These are phyloP conservation scores for Cydia strobilella DNA, from an alignment of 1,140 invertebrate species.

Conservation along the genomic window DNA sequence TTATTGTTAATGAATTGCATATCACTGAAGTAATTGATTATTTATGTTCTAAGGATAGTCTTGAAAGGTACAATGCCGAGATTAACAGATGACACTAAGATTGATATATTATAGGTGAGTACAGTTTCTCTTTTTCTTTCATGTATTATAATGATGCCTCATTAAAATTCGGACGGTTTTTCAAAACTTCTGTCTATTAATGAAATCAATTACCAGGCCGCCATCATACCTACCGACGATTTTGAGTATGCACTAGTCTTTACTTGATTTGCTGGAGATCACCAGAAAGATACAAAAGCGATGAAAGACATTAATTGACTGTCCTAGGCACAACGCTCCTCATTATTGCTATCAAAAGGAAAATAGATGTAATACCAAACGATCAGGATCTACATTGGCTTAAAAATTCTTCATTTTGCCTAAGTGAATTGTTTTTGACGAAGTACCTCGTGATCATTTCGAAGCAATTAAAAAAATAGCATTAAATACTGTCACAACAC, in stretches of 20 bases:
- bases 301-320: constrained; percentile 40
- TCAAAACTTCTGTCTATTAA: neutral
- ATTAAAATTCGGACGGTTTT: constrained; percentile 7
- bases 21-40: constrained; percentile 22
- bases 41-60: constrained; percentile 7
- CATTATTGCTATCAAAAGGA: constrained; percentile 36
- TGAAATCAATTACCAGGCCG: too few relatives aligned
- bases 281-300: constrained; percentile 2
- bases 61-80: neutral
- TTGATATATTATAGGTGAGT: neutral
- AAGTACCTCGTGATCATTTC: constrained; percentile 8
- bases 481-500: constrained; percentile 18
- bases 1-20: constrained; percentile 43
- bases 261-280: neutral
- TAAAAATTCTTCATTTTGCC: constrained; percentile 16
- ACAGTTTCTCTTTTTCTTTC: neutral
- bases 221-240: neutral
- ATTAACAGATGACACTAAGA: neutral
- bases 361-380: constrained; percentile 10
- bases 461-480: neutral
- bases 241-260: neutral
- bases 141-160: neutral
- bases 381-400: neutral
- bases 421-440: constrained; percentile 15
- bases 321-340: constrained; percentile 33